A percentile compares a stretch with the other conserved stretches of the same genome.
Evolutionary conservation across 2,113 vertebrate species (phyloP).

Genomic region (Leptocoma aspasia): DNA sequence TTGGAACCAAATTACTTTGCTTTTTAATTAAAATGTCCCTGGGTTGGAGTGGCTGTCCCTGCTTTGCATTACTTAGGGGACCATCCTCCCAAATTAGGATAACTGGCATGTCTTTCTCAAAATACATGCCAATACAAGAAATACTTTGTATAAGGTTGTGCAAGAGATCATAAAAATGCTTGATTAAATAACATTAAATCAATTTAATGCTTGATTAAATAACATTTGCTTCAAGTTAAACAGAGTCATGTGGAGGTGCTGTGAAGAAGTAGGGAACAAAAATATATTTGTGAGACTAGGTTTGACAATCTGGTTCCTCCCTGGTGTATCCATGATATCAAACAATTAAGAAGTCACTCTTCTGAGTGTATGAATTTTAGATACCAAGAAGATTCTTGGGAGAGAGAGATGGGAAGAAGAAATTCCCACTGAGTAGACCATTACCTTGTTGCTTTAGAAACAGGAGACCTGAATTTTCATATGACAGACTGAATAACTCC

Average conservation of each 20-base stretch:
- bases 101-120: neutral
- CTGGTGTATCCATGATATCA: neutral
- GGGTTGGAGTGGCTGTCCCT: neutral
- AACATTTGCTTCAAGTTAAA: neutral
- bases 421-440: neutral
- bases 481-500: neutral
- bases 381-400: neutral
- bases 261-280: neutral
- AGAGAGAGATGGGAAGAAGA: neutral
- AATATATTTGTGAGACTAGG: neutral
- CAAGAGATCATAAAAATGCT: neutral
- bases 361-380: neutral
- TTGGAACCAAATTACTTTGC: neutral
- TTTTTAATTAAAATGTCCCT: constrained; percentile 6
- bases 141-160: neutral
- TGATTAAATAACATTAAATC: neutral
- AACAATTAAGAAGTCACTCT: neutral
- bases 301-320: neutral
- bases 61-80: neutral
- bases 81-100: neutral
- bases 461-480: neutral
- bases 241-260: neutral
- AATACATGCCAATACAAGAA: too few relatives aligned
- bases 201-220: neutral
- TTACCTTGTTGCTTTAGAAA: neutral